phyloP scores from a whole-genome alignment of 2,888 invertebrate species.

The Andrena trimmerana region DNA sequence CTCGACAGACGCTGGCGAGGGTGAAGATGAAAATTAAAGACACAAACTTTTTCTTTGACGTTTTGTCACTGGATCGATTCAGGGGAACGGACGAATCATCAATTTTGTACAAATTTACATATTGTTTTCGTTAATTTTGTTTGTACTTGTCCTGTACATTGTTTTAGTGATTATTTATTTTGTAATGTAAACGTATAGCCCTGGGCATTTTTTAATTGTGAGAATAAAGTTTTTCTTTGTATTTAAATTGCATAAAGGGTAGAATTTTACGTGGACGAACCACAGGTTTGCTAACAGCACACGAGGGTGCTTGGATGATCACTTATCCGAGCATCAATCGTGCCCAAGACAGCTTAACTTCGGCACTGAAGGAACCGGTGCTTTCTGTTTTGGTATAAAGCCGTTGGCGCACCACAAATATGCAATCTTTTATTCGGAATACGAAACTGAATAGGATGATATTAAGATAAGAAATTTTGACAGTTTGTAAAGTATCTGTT shows the following conservation, averaged over 20 bases:
- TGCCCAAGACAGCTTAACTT: too few species aligned
- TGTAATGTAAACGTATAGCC: conserved; percentile 17
- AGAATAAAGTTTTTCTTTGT: conserved; percentile 8
- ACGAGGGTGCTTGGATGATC: too few species aligned
- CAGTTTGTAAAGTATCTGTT: too few species aligned
- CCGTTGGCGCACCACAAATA: too few species aligned
- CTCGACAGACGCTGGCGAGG: conserved; percentile 93
- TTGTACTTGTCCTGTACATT: conserved; percentile 42
- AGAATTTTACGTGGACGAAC: too few species aligned
- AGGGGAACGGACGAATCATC: conserved; percentile 29
- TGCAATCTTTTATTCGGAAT: too few species aligned
- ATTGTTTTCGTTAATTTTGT: conserved; percentile 45
- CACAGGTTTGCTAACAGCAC: too few species aligned
- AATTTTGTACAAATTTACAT: conserved; percentile 27
- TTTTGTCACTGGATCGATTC: background rate
- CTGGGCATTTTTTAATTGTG: conserved; percentile 8
- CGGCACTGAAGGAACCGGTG: too few species aligned
- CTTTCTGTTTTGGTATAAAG: too few species aligned
- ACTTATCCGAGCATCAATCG: too few species aligned
- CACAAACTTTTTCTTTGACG: background rate
- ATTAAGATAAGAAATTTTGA: too few species aligned
- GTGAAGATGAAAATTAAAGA: conserved; percentile 88
- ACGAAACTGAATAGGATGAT: too few species aligned
- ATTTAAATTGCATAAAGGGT: background rate
- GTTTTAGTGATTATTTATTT: conserved; percentile 46